Conservation (phyloP, 2,113 vertebrate genomes). For the Percina caprodes region DNA sequence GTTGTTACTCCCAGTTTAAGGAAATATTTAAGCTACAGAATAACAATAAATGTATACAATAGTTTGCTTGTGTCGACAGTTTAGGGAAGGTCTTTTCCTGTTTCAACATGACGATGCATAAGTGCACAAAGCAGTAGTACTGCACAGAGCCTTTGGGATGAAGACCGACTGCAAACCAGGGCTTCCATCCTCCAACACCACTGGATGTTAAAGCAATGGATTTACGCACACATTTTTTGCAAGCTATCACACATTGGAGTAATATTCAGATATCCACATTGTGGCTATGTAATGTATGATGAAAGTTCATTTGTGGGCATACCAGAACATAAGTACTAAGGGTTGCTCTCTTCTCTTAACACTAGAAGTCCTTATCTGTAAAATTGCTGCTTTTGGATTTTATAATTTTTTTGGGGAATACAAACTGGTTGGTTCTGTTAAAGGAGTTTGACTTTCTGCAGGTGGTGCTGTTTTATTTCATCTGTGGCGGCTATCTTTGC, state of each 20-base stretch:
- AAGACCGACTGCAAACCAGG: not conserved
- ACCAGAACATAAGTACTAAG: too few species aligned
- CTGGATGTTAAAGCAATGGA: not conserved
- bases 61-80: not conserved
- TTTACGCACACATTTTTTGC: not conserved
- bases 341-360: not conserved
- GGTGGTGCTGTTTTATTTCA: constrained; percentile 11
- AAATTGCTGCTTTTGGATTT: not conserved
- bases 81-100: not conserved
- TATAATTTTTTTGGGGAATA: not conserved
- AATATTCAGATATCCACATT: not conserved
- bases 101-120: not conserved
- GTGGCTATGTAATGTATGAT: not conserved
- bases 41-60: not conserved
- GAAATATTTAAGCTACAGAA: not conserved
- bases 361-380: not conserved
- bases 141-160: not conserved
- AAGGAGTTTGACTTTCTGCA: constrained; percentile 5
- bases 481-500: not conserved
- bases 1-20: constrained; percentile 6
- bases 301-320: not conserved
- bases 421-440: not conserved
- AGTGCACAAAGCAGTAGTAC: not conserved
- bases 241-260: constrained; percentile 12
- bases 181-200: not conserved